Evolutionary conservation across 2,888 invertebrate genomes (phyloP).

Genomic region (Eupithecia tripunctaria): DNA sequence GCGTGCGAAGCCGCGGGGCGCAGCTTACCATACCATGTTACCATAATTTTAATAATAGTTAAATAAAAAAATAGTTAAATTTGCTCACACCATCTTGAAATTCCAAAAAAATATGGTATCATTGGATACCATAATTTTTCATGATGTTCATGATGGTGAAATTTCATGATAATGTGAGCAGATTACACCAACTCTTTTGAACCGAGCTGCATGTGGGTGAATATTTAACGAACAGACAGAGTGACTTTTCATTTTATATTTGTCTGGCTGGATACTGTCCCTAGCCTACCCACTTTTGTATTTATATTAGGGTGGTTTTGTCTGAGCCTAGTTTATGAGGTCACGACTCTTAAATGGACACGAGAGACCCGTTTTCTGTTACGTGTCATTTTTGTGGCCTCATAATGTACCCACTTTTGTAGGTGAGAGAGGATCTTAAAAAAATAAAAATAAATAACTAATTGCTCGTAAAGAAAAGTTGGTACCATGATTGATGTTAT

Average conservation of each 20-base stretch:
- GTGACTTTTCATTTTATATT: not conserved
- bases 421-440: not conserved
- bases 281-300: slow-evolving; percentile 27
- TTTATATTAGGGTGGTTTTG: slow-evolving; percentile 30
- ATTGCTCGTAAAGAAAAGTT: not conserved
- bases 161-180: not conserved
- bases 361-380: not conserved
- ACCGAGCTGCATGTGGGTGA: not conserved
- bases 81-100: too few relatives aligned
- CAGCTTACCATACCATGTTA: too few relatives aligned
- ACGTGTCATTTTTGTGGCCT: not conserved
- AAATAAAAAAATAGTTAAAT: too few relatives aligned
- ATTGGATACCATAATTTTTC: not conserved
- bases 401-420: not conserved
- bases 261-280: slow-evolving; percentile 1
- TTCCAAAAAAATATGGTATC: too few relatives aligned
- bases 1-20: too few relatives aligned
- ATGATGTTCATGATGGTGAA: too few relatives aligned
- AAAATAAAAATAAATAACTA: not conserved
- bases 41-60: too few relatives aligned
- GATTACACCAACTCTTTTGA: not conserved
- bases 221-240: not conserved
- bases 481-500: too few relatives aligned
- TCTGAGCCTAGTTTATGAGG: slow-evolving; percentile 35
- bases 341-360: slow-evolving; percentile 22